Evolutionary conservation across 2,113 vertebrate species (phyloP), one percentile per base, ranked within the genome.

Genomic region (Otocyon megalotis): DNA sequence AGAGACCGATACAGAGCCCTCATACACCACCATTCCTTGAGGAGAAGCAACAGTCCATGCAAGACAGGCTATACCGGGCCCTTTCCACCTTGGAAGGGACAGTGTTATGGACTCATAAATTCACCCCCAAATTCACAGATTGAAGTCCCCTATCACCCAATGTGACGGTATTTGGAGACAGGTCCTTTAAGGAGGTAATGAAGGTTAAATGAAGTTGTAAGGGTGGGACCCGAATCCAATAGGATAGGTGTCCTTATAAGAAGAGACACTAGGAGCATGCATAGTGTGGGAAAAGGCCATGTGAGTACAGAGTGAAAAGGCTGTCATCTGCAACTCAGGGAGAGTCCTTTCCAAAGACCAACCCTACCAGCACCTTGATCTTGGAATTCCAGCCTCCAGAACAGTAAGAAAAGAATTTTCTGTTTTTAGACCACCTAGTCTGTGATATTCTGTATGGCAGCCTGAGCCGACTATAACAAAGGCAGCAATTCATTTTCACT

Each of bases 1-100:
- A 24, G 62, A 92, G 71, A 30, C 30, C 37, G n/a, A 35, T 0
- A 0, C n/a, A 54, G 32, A 60, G 26, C 71, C n/a, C 58, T 4
- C 13, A 20, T 0, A n/a, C 0, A n/a, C 32, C 26, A 6, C 48
- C 20, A 50, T 9, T 28, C 1, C 2, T 74, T 24, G 20, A 80
- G 54, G 60, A 91, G 90, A 84, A 79, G 9, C 16, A 48, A 63
- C 5, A 1, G 24, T 24, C 15, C 9, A 48, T 17, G 43, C 3
- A 10, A 37, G 15, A 48, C 26, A 28, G 30, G 37, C 48, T 43
- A 13, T 8, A 3, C 72, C 28, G 72, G 35, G 48, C 12, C 60
- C 62, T n/a, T 54, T 32, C 14, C 9, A 4, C 32, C 32, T 5
- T 20, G n/a, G 15, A 71, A 77, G 53, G 50, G 71, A 22, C 5